phyloP scores from a whole-genome alignment of 1,140 invertebrate species.

The Temnothorax longispinosus region DNA sequence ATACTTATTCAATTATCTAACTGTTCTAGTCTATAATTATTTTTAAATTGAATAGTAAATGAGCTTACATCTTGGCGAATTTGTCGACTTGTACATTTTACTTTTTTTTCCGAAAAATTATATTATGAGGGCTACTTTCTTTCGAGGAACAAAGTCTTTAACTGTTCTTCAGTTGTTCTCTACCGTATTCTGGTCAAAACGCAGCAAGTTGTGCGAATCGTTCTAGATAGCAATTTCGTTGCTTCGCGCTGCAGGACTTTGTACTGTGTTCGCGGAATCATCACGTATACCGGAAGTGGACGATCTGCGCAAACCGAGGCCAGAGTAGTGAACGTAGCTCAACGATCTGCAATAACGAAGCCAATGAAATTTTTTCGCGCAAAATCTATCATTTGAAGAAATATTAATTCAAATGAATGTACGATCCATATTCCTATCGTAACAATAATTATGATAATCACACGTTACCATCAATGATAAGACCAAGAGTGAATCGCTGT shows the following conservation, averaged over 20 bases:
- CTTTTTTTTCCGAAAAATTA: neutral
- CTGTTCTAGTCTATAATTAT: neutral
- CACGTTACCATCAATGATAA: constrained; percentile 22
- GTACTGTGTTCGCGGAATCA: constrained; percentile 16
- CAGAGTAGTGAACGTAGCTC: neutral
- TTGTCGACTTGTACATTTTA: neutral
- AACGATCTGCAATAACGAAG: constrained; percentile 6
- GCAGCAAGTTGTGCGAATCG: neutral
- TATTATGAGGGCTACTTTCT: neutral
- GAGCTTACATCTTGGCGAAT: neutral
- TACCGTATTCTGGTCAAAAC: neutral
- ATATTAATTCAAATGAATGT: neutral
- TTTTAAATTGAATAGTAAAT: neutral
- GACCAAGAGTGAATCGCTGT: constrained; percentile 27
- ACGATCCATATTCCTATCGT: neutral
- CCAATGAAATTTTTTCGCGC: neutral
- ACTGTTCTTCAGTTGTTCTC: neutral
- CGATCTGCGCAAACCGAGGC: constrained; percentile 24
- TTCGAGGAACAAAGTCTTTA: neutral
- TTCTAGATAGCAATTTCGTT: constrained; percentile 7
- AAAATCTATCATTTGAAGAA: neutral
- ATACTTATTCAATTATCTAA: too few species aligned
- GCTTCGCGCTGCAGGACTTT: constrained; percentile 8
- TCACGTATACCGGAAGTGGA: constrained; percentile 44
- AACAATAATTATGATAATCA: constrained; percentile 12